Conservation (phyloP, 2,797 vertebrate genomes). For the Muscicapa comitata region DNA sequence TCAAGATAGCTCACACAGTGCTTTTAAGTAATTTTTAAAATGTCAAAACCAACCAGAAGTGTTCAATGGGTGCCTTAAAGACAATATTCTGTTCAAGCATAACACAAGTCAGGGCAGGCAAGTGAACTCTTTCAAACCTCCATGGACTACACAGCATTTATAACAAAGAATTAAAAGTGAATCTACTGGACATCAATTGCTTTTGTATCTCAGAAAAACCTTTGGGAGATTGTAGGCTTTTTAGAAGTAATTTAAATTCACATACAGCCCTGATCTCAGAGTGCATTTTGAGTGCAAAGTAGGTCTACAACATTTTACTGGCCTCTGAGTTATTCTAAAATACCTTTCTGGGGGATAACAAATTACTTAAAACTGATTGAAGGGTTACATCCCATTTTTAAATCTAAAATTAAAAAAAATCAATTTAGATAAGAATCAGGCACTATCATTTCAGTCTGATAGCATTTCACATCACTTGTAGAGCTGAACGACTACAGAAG, state of each 20-base stretch:
- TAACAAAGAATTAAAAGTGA: constrained; percentile 8
- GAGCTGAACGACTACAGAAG: background rate
- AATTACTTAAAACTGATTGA: constrained; percentile 22
- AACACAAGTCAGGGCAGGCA: background rate
- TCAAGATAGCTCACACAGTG: background rate
- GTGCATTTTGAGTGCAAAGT: background rate
- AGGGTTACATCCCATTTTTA: background rate
- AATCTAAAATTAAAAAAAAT: background rate
- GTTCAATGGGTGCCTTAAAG: background rate
- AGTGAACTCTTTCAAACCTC: background rate
- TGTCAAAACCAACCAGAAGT: background rate
- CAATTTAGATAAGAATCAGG: constrained; percentile 43
- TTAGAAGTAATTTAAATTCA: background rate
- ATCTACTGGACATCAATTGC: background rate
- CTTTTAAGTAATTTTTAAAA: background rate
- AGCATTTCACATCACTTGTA: constrained; percentile 5
- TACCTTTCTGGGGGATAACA: background rate
- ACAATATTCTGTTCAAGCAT: background rate
- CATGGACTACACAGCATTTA: background rate
- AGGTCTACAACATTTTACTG: background rate
- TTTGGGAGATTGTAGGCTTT: background rate
- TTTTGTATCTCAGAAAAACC: background rate
- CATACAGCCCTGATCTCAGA: background rate
- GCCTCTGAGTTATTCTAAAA: background rate
- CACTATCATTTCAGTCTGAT: background rate